Conservation (phyloP, 2,113 vertebrate genomes). For the Notarius lentiginosus region DNA sequence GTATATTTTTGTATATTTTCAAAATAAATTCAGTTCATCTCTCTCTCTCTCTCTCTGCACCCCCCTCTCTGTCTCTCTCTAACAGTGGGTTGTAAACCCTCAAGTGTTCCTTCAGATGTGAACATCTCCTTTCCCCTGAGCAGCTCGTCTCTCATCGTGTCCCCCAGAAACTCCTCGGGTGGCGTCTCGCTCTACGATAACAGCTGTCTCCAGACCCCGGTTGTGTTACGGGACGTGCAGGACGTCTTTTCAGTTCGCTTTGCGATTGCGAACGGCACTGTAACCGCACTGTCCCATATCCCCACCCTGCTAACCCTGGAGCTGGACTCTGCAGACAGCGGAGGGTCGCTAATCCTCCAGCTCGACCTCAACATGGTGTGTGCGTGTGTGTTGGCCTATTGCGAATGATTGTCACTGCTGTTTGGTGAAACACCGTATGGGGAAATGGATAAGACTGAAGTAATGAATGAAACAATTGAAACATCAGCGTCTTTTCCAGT, state of each 20-base stretch:
- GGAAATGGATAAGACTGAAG: too few species aligned
- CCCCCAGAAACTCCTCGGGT: slow-evolving; percentile 15
- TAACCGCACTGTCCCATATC: slow-evolving; percentile 66
- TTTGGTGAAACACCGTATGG: background rate
- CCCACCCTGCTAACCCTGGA: slow-evolving; percentile 79
- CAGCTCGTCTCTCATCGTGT: slow-evolving; percentile 44
- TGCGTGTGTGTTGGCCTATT: background rate
- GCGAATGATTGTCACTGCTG: background rate
- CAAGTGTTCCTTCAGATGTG: slow-evolving; percentile 53
- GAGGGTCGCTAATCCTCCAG: slow-evolving; percentile 81
- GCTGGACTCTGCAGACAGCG: slow-evolving; percentile 79
- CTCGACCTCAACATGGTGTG: slow-evolving; percentile 82
- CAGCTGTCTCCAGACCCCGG: slow-evolving; percentile 76
- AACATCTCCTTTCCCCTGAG: slow-evolving; percentile 50
- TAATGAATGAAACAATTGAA: background rate
- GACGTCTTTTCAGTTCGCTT: slow-evolving; percentile 86
- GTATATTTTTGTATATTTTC: background rate
- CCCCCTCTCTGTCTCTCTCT: slow-evolving; percentile 26
- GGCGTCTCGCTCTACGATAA: background rate
- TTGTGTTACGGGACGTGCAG: slow-evolving; percentile 80
- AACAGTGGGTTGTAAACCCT: slow-evolving; percentile 71
- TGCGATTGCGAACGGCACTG: slow-evolving; percentile 67
- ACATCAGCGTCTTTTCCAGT: background rate
- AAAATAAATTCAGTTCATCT: background rate
- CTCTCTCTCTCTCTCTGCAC: background rate